phyloP scores from a whole-genome alignment of 1,140 invertebrate genomes.

The Oscheius sp. region DNA sequence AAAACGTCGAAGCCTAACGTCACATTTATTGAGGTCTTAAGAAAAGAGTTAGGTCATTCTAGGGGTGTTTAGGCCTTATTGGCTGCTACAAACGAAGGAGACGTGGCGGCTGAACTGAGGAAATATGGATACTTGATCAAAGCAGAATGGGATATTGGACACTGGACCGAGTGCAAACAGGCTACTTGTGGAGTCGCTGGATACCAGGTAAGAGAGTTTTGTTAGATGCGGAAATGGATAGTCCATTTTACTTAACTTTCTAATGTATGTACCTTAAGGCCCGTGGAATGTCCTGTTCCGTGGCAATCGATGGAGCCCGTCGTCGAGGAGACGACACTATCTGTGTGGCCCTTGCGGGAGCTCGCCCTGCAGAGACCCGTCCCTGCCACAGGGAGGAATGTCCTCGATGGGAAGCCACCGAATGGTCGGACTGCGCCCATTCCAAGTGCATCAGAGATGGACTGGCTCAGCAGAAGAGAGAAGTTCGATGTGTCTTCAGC shows the following conservation, averaged over 20 bases:
- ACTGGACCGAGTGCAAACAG: constrained; percentile 50
- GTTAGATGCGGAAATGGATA: background rate
- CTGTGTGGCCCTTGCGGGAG: constrained; percentile 50
- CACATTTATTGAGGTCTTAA: constrained; percentile 1
- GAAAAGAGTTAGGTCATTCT: no score
- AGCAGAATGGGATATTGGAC: constrained; percentile 50
- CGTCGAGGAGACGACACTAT: constrained; percentile 45
- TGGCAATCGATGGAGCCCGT: constrained; percentile 16
- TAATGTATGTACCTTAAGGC: background rate
- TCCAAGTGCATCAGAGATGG: constrained; percentile 28
- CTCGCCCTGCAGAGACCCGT: constrained; percentile 43
- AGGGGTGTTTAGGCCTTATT: constrained; percentile 23
- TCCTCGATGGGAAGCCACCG: constrained; percentile 49
- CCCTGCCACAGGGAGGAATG: constrained; percentile 48
- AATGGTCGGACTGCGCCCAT: constrained; percentile 47
- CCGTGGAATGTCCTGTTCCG: constrained; percentile 19
- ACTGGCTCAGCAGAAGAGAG: constrained; percentile 36
- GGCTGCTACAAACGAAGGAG: constrained; percentile 18
- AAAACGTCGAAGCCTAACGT: background rate
- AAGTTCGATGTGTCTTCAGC: constrained; percentile 47
- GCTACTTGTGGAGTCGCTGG: constrained; percentile 46
- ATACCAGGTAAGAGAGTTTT: constrained; percentile 22
- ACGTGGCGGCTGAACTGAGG: constrained; percentile 14
- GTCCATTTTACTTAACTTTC: background rate
- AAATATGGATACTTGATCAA: constrained; percentile 34